Conservation (phyloP, 92 coral and sea anemone genomes). For the Galaxea fascicularis region DNA sequence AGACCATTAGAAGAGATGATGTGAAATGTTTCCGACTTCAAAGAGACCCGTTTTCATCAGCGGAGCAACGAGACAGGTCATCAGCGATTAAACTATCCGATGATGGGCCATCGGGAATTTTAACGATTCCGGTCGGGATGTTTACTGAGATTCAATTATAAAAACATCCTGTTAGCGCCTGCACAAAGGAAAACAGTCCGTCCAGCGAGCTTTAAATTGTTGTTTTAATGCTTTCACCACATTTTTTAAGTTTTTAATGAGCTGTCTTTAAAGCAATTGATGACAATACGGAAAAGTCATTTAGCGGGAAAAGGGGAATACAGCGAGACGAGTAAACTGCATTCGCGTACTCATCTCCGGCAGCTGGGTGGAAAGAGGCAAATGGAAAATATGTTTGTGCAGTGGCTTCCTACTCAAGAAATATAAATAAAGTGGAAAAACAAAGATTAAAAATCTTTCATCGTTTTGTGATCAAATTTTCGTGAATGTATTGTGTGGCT, state of each 20-base stretch:
- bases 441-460: no score
- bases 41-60: slow-evolving; percentile 45
- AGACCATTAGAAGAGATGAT: slow-evolving; percentile 28
- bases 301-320: background rate
- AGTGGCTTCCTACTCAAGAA: background rate
- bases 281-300: background rate
- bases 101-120: slow-evolving; percentile 14
- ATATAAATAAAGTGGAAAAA: no score
- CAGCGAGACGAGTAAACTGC: background rate
- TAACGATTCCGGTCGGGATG: slow-evolving; percentile 9
- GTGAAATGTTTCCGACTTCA: slow-evolving; percentile 22
- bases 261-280: background rate
- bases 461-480: no score
- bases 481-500: no score
- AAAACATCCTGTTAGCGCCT: slow-evolving; percentile 62
- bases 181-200: slow-evolving; percentile 26
- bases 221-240: slow-evolving; percentile 54
- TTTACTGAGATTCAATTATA: slow-evolving; percentile 45
- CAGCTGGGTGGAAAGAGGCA: background rate
- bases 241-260: background rate
- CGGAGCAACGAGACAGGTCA: slow-evolving; percentile 23
- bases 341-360: background rate
- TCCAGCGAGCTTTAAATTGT: background rate
- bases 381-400: background rate
- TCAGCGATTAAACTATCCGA: slow-evolving; percentile 10